Base-by-base conservation (phyloP, 2,113 vertebrate genomes). In the Lagenorhynchus albirostris region DNA sequence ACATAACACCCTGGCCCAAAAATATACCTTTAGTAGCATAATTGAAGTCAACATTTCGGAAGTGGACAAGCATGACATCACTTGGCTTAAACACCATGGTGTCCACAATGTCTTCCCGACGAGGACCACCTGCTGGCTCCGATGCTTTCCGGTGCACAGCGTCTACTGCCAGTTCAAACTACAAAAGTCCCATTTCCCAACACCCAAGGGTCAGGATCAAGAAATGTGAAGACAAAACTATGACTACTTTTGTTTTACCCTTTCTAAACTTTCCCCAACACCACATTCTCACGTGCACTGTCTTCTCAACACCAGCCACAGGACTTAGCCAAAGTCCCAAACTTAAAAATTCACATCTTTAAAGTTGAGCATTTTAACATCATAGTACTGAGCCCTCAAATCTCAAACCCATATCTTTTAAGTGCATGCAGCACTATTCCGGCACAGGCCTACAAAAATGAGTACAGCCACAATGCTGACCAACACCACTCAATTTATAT, bases 101-200 rank as follows among this genome's bases (percentile, higher is more conserved):
- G 97, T 99, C 99, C 3, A 99, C 99, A 65, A 99, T 99, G 65
- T 99, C 99, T 96, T 99, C 99, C 60, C 99, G 98, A 70, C 99
- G 99, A 71, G 99, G 99, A 84, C 95, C 98, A 91, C 67, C 98
- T 86, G 81, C 98, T 92, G 94, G 99, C 95, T 99, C 99, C 2
- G 92, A 98, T 38, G 94, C 97, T 97, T 97, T 95, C 96, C 99
- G 99, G 98, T 99, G 99, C 89, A 99, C 99, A n/a, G 99, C 99
- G 6, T 99, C 99, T 74, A 99, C 99, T 31, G 99, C 99, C 91
- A 99, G 97, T 97, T 99, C 99, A 94, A 99, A 99, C 99, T 99
- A 97, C 15, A 97, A 95, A 94, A 63, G 12, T 6, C 90, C 91
- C 91, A 79, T 77, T 70, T 89, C 67, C 96, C 91, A 84, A 97